These are phyloP conservation scores for Pituophis catenifer DNA, from an alignment of 2,113 vertebrate species.

Conservation along the genomic window DNA sequence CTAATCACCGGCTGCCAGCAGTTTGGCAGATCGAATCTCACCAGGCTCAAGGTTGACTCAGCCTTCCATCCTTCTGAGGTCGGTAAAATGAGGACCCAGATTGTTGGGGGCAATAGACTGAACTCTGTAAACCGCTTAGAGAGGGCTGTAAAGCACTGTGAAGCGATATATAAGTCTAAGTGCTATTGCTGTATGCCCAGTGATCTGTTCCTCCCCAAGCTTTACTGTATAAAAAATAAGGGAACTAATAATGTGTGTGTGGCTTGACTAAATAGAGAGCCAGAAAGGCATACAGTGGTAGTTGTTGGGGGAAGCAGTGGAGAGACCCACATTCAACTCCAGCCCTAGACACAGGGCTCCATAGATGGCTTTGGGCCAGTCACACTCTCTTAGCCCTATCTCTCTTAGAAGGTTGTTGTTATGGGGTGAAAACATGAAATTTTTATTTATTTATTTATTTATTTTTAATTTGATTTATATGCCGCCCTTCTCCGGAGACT, in stretches of 20 bases:
- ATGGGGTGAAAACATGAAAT: neutral
- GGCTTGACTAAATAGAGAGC: neutral
- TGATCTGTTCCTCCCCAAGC: neutral
- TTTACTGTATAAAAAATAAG: neutral
- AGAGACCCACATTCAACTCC: neutral
- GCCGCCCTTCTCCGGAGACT: no score
- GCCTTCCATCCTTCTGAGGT: no score
- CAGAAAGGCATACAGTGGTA: neutral
- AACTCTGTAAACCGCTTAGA: no score
- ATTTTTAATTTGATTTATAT: no score
- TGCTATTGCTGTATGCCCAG: neutral
- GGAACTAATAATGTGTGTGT: neutral
- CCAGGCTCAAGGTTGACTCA: no score
- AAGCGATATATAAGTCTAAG: no score
- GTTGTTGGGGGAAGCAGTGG: neutral
- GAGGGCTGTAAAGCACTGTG: no score
- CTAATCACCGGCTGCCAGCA: no score
- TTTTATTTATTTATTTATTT: no score
- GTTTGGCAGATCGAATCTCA: no score
- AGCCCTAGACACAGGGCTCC: neutral
- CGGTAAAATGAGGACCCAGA: no score
- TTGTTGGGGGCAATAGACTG: no score
- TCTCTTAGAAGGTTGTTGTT: neutral
- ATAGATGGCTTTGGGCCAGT: neutral
- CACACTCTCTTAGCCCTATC: neutral